Evolutionary conservation across 2,888 invertebrate species (phyloP), one percentile per base, ranked within the genome.

Genomic region (Diplazon laetatorius): DNA sequence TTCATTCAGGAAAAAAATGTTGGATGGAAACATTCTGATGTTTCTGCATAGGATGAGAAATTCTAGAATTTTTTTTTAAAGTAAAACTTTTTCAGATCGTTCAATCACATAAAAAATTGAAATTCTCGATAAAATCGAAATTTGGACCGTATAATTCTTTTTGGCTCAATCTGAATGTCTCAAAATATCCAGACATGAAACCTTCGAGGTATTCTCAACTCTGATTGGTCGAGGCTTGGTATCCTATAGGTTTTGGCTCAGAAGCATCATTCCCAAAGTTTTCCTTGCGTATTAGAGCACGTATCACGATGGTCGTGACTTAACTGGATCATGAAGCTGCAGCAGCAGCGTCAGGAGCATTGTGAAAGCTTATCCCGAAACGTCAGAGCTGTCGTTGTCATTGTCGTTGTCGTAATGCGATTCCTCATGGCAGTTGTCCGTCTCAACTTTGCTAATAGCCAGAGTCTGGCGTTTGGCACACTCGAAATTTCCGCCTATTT

Each of bases 401-500:
- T 63, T 48, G 39, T 46, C 71, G 52, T 66, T 66, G 22, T 46
- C 52, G 37, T 57, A 66, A 46, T 71, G 66, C 77, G 63, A 75
- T 79, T 73, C 59, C 72, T 69, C 73, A 16, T 42, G 42, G 52
- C 59, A 71, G 35, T 66, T 74, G 22, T 39, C 37, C 10, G 37
- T 35, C 50, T 25, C 35, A 72, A 80, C 71, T 80, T 78, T 65
- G 46, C 39, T 48, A 44, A 59, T 63, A 69, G 52, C 72, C 37
- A n/a, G 59, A 63, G 52, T 50, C 63, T 52, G 48, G 44, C 42
- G 57, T 70, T 76, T 20, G 59, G 48, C 72, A n/a, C 72, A 63
- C 73, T 74, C 69, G 62, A 76, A 76, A 74, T 74, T n/a, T n/a
- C n/a, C n/a, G 71, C 50, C 57, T 68, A 78, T 70, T 73, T 69